A percentile compares a stretch with the other conserved stretches of the same genome.
These are phyloP conservation scores for Temnothorax longispinosus DNA, from an alignment of 1,140 invertebrate species.

Conservation along the genomic window DNA sequence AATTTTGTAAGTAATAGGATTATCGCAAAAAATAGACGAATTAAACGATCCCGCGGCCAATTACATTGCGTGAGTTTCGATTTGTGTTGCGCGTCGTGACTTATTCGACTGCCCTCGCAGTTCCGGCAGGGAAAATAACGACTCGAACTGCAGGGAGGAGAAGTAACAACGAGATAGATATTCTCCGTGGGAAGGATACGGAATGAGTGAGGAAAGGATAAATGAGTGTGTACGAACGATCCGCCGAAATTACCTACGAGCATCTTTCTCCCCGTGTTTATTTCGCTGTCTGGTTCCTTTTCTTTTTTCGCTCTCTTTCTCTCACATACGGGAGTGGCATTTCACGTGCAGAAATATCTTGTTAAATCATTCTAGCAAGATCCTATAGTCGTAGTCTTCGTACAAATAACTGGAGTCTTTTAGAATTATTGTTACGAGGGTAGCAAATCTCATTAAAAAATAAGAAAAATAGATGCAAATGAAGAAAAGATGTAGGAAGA, in stretches of 20 bases:
- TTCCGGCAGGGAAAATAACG: conserved; percentile 32
- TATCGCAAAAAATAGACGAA: not conserved
- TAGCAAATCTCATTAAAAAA: not conserved
- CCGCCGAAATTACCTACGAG: conserved; percentile 32
- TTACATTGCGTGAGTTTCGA: conserved; percentile 3
- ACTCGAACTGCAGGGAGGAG: not conserved
- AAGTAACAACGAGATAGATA: conserved; percentile 27
- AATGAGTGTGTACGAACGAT: conserved; percentile 45
- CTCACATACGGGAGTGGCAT: not conserved
- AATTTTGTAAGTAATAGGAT: not conserved
- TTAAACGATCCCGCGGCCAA: not conserved
- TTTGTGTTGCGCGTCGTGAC: not conserved
- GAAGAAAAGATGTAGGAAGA: not conserved
- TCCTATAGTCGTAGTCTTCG: not conserved
- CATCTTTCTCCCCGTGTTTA: conserved; percentile 19
- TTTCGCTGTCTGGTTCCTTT: not conserved
- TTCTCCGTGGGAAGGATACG: conserved; percentile 23
- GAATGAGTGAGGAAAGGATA: conserved; percentile 33
- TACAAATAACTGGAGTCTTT: not conserved
- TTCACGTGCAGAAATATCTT: conserved; percentile 8
- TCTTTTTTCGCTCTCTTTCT: too few relatives aligned
- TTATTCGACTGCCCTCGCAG: not conserved
- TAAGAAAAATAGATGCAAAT: not conserved
- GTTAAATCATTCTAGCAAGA: not conserved
- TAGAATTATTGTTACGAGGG: conserved; percentile 10